Evolutionary conservation across 2,113 vertebrate genomes (phyloP).

Genomic region (Sebastes fasciatus): DNA sequence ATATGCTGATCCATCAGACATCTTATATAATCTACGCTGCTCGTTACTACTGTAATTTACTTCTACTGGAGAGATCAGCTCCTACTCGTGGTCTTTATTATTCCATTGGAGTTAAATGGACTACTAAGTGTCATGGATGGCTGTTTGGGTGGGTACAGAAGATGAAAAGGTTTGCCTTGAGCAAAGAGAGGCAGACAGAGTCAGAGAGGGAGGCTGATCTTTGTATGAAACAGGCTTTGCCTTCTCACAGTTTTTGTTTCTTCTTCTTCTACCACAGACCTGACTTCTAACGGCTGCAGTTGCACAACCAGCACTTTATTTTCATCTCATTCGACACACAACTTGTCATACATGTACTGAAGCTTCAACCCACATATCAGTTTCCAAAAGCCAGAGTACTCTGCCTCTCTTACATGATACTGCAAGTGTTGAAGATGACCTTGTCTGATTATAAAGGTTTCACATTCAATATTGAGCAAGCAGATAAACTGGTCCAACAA

Average conservation of each 20-base stretch:
- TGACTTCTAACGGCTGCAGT: slow-evolving; percentile 43
- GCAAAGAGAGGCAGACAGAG: slow-evolving; percentile 56
- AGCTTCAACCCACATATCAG: slow-evolving; percentile 21
- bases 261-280: slow-evolving; percentile 43
- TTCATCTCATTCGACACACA: slow-evolving; percentile 30
- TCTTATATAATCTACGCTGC: slow-evolving; percentile 52
- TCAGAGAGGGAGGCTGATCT: slow-evolving; percentile 54
- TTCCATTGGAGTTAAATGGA: slow-evolving; percentile 64
- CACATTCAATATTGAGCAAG: background rate
- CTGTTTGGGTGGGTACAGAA: slow-evolving; percentile 65
- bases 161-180: slow-evolving; percentile 74
- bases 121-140: slow-evolving; percentile 61
- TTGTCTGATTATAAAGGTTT: background rate
- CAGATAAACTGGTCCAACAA: background rate
- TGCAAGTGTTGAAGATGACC: background rate
- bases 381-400: slow-evolving; percentile 19
- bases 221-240: slow-evolving; percentile 39
- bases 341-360: slow-evolving; percentile 10
- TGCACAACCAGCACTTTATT: slow-evolving; percentile 36
- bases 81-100: slow-evolving; percentile 45
- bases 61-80: slow-evolving; percentile 40
- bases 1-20: slow-evolving; percentile 40
- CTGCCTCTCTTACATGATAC: background rate
- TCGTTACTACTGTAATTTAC: slow-evolving; percentile 60
- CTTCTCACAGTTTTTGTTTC: slow-evolving; percentile 29